Conservation (phyloP, 1,140 invertebrate species). For the Heliothis virescens region DNA sequence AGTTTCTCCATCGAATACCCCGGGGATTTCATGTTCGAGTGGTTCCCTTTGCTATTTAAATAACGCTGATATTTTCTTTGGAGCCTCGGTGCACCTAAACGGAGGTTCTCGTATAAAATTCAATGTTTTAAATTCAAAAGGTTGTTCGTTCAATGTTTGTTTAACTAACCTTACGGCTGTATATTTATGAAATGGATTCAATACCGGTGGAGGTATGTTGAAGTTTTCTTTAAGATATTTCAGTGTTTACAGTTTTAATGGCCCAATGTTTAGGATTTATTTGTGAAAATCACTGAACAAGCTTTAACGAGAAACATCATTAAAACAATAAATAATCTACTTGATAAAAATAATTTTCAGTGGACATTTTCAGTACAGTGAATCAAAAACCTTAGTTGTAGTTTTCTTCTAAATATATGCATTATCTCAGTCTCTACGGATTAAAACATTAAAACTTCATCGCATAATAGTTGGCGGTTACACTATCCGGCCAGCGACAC, state of each 20-base stretch:
- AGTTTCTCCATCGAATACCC: constrained; percentile 53
- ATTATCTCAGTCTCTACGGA: constrained; percentile 53
- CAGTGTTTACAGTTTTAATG: neutral
- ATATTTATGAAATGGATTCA: constrained; percentile 30
- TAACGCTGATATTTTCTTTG: constrained; percentile 55
- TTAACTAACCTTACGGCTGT: constrained; percentile 40
- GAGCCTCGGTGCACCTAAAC: constrained; percentile 43
- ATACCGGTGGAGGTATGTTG: constrained; percentile 1
- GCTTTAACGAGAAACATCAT: too few relatives aligned
- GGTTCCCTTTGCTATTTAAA: constrained; percentile 59
- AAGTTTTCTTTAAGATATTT: constrained; percentile 27
- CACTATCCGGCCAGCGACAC: constrained; percentile 59
- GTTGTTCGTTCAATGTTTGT: constrained; percentile 39
- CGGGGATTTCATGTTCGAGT: constrained; percentile 53
- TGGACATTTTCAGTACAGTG: too few relatives aligned
- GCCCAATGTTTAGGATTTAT: too few relatives aligned
- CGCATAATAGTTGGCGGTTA: constrained; percentile 53
- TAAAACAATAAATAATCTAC: too few relatives aligned
- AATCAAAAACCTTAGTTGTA: neutral
- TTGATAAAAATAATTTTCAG: too few relatives aligned
- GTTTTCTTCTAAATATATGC: neutral
- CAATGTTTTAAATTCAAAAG: constrained; percentile 50
- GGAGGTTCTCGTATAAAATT: constrained; percentile 47
- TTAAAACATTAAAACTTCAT: constrained; percentile 58
- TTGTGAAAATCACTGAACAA: too few relatives aligned